These are phyloP conservation scores for Galeopterus variegatus DNA, from an alignment of 2,113 vertebrate species.

Conservation along the genomic window DNA sequence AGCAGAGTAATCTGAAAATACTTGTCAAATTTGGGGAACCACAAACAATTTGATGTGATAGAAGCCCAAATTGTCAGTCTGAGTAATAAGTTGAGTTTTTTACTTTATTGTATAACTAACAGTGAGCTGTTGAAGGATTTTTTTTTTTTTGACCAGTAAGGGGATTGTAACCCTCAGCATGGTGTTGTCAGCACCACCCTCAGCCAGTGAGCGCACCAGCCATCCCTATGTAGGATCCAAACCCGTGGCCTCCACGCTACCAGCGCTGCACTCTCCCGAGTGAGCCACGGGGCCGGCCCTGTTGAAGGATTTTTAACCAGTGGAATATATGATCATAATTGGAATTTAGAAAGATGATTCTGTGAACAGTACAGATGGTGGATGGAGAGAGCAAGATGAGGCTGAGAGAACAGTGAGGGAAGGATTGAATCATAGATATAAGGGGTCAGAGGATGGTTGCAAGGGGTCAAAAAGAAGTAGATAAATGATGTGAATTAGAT, in stretches of 20 bases:
- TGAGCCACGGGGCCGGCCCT: no score
- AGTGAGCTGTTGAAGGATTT: not conserved
- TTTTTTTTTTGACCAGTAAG: not conserved
- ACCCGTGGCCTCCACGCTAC: no score
- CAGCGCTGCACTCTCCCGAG: no score
- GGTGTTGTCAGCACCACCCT: no score
- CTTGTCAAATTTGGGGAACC: not conserved
- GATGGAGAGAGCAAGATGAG: not conserved
- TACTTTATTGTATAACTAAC: not conserved
- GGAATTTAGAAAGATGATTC: conserved; percentile 24
- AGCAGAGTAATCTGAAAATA: not conserved
- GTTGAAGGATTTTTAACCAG: not conserved
- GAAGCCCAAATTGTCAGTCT: not conserved
- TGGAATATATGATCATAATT: not conserved
- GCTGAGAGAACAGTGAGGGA: not conserved
- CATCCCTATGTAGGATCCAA: no score
- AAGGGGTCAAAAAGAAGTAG: conserved; percentile 20
- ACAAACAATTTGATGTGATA: not conserved
- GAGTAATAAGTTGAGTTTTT: not conserved
- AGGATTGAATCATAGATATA: not conserved
- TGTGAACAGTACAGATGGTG: not conserved
- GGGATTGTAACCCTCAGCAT: no score
- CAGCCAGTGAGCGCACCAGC: no score
- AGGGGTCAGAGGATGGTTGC: not conserved
- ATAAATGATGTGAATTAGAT: not conserved